Conservation (phyloP, 2,113 vertebrate genomes). For the Okapia johnstoni region DNA sequence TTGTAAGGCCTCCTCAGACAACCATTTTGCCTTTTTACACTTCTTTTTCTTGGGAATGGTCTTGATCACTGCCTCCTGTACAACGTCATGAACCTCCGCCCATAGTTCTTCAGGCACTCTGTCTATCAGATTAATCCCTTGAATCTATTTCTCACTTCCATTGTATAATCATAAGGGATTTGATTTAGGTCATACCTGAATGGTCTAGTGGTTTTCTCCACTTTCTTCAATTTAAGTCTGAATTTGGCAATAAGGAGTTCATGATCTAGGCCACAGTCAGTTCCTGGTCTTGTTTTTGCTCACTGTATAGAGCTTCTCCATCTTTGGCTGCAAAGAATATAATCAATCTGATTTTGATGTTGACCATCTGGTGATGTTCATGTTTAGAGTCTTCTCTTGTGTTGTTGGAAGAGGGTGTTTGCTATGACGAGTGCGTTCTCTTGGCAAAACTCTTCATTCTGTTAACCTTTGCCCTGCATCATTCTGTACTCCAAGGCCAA, state of each 20-base stretch:
- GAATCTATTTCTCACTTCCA: background rate
- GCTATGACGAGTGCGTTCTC: accelerated
- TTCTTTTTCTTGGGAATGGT: background rate
- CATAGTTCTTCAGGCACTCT: background rate
- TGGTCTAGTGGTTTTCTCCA: background rate
- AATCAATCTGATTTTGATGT: background rate
- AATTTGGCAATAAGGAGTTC: background rate
- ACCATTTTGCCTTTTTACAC: background rate
- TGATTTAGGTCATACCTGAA: background rate
- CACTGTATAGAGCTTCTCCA: background rate
- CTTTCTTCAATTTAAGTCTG: background rate
- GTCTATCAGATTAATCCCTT: background rate
- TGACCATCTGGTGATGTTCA: background rate
- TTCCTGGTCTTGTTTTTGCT: background rate
- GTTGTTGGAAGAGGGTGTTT: background rate
- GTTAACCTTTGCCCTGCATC: background rate
- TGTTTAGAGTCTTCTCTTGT: background rate
- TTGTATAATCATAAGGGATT: background rate
- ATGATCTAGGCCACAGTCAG: background rate
- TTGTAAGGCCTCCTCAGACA: background rate
- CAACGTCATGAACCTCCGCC: background rate
- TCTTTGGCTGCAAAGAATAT: background rate
- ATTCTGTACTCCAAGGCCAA: background rate
- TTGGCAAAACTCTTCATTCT: background rate
- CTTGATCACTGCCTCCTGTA: background rate